Evolutionary conservation across 2,113 vertebrate genomes (phyloP), one percentile per base, ranked within the genome.

Genomic region (Clarias magur): DNA sequence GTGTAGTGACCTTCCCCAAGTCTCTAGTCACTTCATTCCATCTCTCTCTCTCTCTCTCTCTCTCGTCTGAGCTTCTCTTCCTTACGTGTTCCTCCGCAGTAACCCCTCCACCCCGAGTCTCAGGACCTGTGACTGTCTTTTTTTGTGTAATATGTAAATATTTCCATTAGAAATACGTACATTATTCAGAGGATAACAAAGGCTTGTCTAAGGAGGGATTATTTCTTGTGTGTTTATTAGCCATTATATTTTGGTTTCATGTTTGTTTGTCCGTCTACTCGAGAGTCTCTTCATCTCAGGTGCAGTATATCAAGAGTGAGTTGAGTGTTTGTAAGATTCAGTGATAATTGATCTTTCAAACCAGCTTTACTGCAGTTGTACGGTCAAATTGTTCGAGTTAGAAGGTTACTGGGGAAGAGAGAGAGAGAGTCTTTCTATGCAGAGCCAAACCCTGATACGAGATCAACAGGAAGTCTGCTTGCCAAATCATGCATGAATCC

Each of bases 391-490:
- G 5, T 16, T 54, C 17, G n/a, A 56, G 12, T 15, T 54, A 48
- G 23, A 83, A 54, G 15, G 63, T 68, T n/a, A 83, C 4, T 30
- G 42, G 4, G 48, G 48, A 48, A 48, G 13, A 16, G 57, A 63
- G 34, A 48, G 11, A 82, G 81, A 65, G 38, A n/a, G 80, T 57
- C 27, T 65, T 9, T 4, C 12, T 83, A 11, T 48, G 25, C 21
- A 76, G 19, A 67, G 57, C 19, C 80, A 75, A 42, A 38, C 62
- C 9, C 53, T 48, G 48, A 34, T 57, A 25, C 79, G 70, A 83
- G 60, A 87, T 79, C 72, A 79, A 87, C 60, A 87, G 81, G 73
- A 79, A 87, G 86, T 68, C 34, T 8, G 70, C 70, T 65, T 78
- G 81, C 86, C 86, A 87, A 57, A 54, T 53, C 80, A 57, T 63